Percentiles rank a stretch among this genome's conserved stretches.
phyloP scores from a whole-genome alignment of 2,888 invertebrate species.

The Scrobipalpa costella region DNA sequence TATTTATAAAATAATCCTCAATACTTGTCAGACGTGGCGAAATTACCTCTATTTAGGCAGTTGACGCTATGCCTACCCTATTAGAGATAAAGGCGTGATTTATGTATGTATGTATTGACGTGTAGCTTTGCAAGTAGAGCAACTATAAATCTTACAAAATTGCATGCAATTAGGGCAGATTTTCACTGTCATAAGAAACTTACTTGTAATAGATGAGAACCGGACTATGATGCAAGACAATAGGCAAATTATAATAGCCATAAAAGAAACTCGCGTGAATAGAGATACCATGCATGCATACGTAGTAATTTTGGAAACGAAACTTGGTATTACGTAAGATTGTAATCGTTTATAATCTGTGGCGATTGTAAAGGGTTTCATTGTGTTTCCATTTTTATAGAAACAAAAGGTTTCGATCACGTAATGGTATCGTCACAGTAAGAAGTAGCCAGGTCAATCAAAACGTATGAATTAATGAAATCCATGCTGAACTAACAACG shows the following conservation, averaged over 20 bases:
- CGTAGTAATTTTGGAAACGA: slow-evolving; percentile 19
- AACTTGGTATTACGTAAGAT: slow-evolving; percentile 3
- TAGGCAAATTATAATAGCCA: slow-evolving; percentile 11
- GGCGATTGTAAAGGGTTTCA: slow-evolving; percentile 9
- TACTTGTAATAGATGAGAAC: slow-evolving; percentile 19
- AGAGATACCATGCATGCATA: slow-evolving; percentile 1
- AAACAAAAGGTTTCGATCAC: background rate
- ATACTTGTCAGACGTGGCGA: no score
- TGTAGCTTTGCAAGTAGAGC: slow-evolving; percentile 3
- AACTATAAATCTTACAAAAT: slow-evolving; percentile 1
- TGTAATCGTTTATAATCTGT: slow-evolving; percentile 15
- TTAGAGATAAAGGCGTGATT: no score
- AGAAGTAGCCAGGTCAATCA: no score
- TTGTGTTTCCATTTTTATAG: slow-evolving; percentile 9
- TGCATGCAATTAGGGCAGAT: slow-evolving; percentile 14
- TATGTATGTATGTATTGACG: no score
- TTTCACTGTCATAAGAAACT: slow-evolving; percentile 16
- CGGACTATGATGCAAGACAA: slow-evolving; percentile 22
- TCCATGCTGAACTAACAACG: no score
- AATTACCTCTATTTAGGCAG: no score
- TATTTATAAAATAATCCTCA: no score
- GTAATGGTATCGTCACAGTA: background rate
- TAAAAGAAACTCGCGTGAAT: slow-evolving; percentile 20
- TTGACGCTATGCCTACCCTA: no score
- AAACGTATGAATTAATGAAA: no score